A percentile compares a stretch with the other conserved stretches of the same genome.
Evolutionary conservation across 1,140 invertebrate genomes (phyloP).

Genomic region (Neotoxoptera formosana): DNA sequence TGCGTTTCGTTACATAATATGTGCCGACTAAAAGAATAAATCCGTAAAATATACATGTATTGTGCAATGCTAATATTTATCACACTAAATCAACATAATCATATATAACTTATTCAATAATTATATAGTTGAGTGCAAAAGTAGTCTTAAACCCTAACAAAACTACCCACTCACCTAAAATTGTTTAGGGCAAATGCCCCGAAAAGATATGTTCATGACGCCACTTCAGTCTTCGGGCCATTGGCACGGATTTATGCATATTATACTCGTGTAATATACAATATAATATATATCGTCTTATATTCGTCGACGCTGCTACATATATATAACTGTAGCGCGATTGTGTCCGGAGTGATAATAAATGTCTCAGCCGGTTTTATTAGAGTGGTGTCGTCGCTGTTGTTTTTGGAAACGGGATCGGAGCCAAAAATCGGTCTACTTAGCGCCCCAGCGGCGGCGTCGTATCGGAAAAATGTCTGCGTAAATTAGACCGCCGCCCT

Average conservation of each 20-base stretch:
- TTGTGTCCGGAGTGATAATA: background rate
- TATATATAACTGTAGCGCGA: background rate
- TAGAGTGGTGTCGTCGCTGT: background rate
- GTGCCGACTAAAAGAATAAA: too few species aligned
- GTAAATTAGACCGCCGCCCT: slow-evolving; percentile 9
- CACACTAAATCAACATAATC: too few species aligned
- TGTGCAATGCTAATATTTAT: too few species aligned
- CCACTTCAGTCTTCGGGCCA: background rate
- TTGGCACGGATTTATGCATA: background rate
- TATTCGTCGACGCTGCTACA: background rate
- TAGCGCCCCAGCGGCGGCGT: background rate
- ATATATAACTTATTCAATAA: too few species aligned
- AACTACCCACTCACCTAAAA: too few species aligned
- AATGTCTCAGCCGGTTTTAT: background rate
- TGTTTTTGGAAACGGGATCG: background rate
- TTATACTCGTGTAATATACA: background rate
- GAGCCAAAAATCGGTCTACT: slow-evolving; percentile 37
- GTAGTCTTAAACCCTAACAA: too few species aligned
- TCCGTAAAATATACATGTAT: too few species aligned
- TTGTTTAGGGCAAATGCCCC: too few species aligned
- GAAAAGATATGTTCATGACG: too few species aligned
- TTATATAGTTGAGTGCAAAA: too few species aligned
- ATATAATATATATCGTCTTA: background rate
- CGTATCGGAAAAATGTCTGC: slow-evolving; percentile 1
- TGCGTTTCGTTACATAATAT: too few species aligned